phyloP scores from a whole-genome alignment of 2,797 vertebrate genomes.

The Craterocephalus amniculus region DNA sequence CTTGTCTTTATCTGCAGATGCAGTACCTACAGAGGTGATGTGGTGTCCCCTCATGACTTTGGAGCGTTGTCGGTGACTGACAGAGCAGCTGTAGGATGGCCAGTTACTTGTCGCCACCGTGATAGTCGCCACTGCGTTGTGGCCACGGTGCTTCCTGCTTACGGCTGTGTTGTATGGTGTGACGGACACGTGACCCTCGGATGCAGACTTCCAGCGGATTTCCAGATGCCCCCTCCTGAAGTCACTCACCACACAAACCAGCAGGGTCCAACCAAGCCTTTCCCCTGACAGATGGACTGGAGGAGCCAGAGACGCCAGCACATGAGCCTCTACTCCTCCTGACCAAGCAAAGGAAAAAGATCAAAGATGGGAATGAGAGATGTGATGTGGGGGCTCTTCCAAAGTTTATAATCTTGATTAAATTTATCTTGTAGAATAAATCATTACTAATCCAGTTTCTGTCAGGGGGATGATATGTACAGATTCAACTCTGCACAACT shows the following conservation, averaged over 20 bases:
- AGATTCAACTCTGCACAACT: not conserved
- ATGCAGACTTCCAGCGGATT: slow-evolving; percentile 76
- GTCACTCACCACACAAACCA: slow-evolving; percentile 82
- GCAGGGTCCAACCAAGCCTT: slow-evolving; percentile 75
- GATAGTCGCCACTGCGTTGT: slow-evolving; percentile 62
- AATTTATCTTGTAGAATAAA: not conserved
- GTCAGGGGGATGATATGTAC: not conserved
- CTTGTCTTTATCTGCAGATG: slow-evolving; percentile 37
- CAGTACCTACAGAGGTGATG: slow-evolving; percentile 52
- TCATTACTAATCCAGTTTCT: not conserved
- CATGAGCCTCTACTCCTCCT: slow-evolving; percentile 60
- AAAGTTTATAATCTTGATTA: not conserved
- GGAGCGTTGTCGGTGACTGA: slow-evolving; percentile 62
- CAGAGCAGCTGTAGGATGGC: slow-evolving; percentile 80
- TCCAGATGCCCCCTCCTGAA: slow-evolving; percentile 71
- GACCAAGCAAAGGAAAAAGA: slow-evolving; percentile 3
- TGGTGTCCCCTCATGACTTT: slow-evolving; percentile 47
- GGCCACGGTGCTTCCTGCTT: slow-evolving; percentile 48
- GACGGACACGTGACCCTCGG: slow-evolving; percentile 26
- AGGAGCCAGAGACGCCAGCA: slow-evolving; percentile 74
- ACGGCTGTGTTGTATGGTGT: slow-evolving; percentile 46
- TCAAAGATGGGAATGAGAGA: not conserved
- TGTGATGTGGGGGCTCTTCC: not conserved
- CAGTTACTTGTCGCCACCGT: slow-evolving; percentile 75
- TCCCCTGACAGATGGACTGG: slow-evolving; percentile 80